phyloP scores from a whole-genome alignment of 1,140 invertebrate species.

The Cydia pomonella region DNA sequence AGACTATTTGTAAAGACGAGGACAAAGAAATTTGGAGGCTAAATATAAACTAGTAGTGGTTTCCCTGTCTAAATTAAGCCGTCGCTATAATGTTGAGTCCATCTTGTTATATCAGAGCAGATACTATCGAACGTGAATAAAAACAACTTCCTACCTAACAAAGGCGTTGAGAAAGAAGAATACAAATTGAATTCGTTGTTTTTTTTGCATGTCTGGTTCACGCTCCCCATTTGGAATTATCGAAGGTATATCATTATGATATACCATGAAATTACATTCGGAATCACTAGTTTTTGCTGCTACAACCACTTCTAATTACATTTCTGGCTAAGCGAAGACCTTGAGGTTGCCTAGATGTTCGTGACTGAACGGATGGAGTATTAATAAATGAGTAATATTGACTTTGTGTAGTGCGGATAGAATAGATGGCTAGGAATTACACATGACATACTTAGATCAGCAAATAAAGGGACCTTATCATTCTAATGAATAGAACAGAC shows the following conservation, averaged over 20 bases:
- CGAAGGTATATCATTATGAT: slow-evolving; percentile 25
- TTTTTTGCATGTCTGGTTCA: slow-evolving; percentile 30
- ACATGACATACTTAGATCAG: background rate
- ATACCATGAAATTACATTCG: slow-evolving; percentile 44
- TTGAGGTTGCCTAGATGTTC: slow-evolving; percentile 50
- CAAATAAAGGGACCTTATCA: background rate
- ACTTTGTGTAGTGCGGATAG: slow-evolving; percentile 54
- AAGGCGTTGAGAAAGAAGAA: slow-evolving; percentile 25
- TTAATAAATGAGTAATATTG: slow-evolving; percentile 52
- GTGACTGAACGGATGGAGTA: slow-evolving; percentile 58
- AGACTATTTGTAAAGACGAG: background rate
- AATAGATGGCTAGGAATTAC: background rate
- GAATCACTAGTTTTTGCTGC: slow-evolving; percentile 41
- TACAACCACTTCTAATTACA: slow-evolving; percentile 49
- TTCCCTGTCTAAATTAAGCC: background rate
- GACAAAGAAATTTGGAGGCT: slow-evolving; percentile 4
- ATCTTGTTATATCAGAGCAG: slow-evolving; percentile 12
- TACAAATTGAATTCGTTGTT: slow-evolving; percentile 25
- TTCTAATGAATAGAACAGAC: background rate
- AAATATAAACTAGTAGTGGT: slow-evolving; percentile 2
- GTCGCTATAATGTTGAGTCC: background rate
- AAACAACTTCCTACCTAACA: slow-evolving; percentile 13
- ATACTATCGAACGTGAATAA: slow-evolving; percentile 5
- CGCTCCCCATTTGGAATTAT: slow-evolving; percentile 26
- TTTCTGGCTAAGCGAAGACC: slow-evolving; percentile 52